phyloP scores from a whole-genome alignment of 2,888 invertebrate species.

The Apamea crenata region DNA sequence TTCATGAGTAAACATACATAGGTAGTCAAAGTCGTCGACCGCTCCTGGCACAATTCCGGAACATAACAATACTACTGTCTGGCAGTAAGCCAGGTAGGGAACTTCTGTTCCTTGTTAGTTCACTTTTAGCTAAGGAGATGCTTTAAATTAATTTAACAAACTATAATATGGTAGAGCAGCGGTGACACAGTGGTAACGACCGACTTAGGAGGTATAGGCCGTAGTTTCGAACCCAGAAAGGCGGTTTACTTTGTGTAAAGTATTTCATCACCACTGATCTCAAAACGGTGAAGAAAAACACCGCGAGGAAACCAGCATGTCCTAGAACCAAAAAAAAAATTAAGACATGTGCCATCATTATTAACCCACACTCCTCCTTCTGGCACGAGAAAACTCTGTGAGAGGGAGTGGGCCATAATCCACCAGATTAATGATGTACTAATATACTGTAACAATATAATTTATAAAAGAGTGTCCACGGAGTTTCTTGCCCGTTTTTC shows the following conservation, averaged over 20 bases:
- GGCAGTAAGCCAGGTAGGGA: conserved; percentile 60
- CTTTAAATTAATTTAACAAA: conserved; percentile 6
- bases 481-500: neutral
- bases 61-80: conserved; percentile 59
- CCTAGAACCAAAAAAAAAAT: neutral
- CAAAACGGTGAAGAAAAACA: neutral
- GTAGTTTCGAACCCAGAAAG: too few species aligned
- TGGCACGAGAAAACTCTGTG: too few species aligned
- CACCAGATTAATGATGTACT: neutral
- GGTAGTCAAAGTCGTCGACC: conserved; percentile 59
- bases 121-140: conserved; percentile 33
- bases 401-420: too few species aligned
- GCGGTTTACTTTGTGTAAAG: neutral
- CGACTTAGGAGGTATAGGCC: neutral
- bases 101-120: conserved; percentile 48
- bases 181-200: neutral
- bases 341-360: neutral
- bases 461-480: neutral
- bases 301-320: too few species aligned
- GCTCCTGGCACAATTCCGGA: conserved; percentile 64
- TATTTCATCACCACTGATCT: neutral
- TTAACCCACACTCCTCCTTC: neutral
- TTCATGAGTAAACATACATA: conserved; percentile 30
- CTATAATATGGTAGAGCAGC: neutral
- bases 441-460: neutral